These are phyloP conservation scores for Thera britannica DNA, from an alignment of 2,888 invertebrate genomes.

Conservation along the genomic window DNA sequence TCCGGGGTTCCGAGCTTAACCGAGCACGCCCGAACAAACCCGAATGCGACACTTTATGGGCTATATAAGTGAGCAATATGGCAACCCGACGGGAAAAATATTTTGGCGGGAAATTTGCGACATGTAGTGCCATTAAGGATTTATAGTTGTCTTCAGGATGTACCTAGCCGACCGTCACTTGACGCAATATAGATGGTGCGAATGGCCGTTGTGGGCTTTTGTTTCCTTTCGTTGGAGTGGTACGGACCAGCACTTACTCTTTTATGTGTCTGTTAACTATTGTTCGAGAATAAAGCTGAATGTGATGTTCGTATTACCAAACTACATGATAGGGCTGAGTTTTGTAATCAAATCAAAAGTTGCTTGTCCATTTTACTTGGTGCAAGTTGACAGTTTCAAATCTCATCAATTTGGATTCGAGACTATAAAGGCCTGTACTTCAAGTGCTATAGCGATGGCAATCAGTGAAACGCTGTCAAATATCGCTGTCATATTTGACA, in stretches of 20 bases:
- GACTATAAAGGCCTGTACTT: too few relatives aligned
- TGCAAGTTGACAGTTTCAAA: too few relatives aligned
- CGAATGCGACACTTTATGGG: constrained; percentile 59
- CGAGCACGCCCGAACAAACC: constrained; percentile 39
- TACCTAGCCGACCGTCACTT: constrained; percentile 27
- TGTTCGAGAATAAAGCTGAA: constrained; percentile 15
- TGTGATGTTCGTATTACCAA: constrained; percentile 2
- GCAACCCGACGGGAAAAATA: constrained; percentile 56
- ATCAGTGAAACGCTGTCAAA: too few relatives aligned
- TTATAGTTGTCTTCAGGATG: constrained; percentile 35
- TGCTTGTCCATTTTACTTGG: not conserved
- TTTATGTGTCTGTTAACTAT: constrained; percentile 29
- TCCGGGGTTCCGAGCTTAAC: constrained; percentile 29
- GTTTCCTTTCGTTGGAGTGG: constrained; percentile 23
- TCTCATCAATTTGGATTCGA: too few relatives aligned
- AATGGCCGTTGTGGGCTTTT: constrained; percentile 26
- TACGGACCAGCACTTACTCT: constrained; percentile 20
- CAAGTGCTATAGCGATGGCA: too few relatives aligned
- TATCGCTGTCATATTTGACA: too few relatives aligned
- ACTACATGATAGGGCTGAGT: not conserved
- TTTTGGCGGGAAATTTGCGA: constrained; percentile 47
- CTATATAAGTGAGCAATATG: constrained; percentile 68
- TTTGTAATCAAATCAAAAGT: not conserved
- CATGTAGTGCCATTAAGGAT: constrained; percentile 35
- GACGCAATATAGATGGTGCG: constrained; percentile 27